Evolutionary conservation across 2,888 invertebrate genomes (phyloP), one percentile per base, ranked within the genome.

Genomic region (Phrixothrix hirtus): DNA sequence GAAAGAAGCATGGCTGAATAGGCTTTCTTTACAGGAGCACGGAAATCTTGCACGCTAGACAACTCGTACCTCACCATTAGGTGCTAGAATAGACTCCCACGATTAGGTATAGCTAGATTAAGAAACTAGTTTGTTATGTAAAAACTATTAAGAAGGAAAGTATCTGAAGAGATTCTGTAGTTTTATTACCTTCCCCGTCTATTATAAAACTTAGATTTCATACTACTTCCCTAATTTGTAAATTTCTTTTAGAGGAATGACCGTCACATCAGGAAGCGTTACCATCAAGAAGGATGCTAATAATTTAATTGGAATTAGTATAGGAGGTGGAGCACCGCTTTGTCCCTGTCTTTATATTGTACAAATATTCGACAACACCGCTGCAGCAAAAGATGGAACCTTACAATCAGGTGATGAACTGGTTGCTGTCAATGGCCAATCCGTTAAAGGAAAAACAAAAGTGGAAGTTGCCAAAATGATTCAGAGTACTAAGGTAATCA

Each of bases 401-500:
- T 76, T 99, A 3, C 94, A 96, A 71, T 91, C 96, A 47, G 99
- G 99, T 0, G 99, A 99, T 76, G 99, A 99, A 74, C 78, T 99
- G 51, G 88, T 96, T 0, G 95, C 94, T 0, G 92, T 99, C 1
- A 96, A 95, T 72, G 90, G 90, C 0, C 86, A 88, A 55, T 86
- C 90, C 0, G 95, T 98, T 0, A 97, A 96, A 72, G 97, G 97
- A 3, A 93, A 95, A 76, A 95, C 95, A 0, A 99, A 99, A 79
- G 92, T 94, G 0, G 96, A 98, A 77, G 99, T 99, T 1, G 99
- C 99, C n/a, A 93, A 96, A 75, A 91, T 98, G 91, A 99, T 99
- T 66, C 98, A 99, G 74, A 82, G 91, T 0, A 86, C 90, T 15
- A 87, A 92, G 79, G 90, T 89, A 16, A n/a, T n/a, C n/a, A n/a